Percentiles rank a stretch among this genome's conserved stretches.
Evolutionary conservation across 2,888 invertebrate species (phyloP).

Genomic region (Dolichomitus sp.): DNA sequence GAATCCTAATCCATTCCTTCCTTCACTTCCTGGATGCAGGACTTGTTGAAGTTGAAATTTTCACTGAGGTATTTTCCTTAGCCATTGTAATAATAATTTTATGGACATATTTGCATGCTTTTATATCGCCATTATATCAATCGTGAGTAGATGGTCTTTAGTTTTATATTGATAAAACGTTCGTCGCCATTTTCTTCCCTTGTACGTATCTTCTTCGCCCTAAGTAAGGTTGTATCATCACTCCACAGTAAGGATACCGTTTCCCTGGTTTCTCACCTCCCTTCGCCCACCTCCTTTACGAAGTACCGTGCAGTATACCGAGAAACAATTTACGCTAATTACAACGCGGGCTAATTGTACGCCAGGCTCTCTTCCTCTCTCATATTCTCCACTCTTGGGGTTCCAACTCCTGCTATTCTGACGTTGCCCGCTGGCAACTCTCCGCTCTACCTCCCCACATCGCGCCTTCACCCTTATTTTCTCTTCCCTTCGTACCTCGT

Average conservation of each 20-base stretch:
- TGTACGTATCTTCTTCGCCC: not conserved
- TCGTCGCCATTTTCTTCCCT: not conserved
- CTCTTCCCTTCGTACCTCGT: conserved; percentile 48
- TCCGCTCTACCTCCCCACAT: conserved; percentile 35
- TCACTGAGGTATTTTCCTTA: not conserved
- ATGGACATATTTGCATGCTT: not conserved
- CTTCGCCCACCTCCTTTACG: conserved; percentile 22
- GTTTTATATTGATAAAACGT: not conserved
- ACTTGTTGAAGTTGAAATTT: conserved; percentile 4
- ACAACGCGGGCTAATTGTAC: conserved; percentile 84
- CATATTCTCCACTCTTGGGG: conserved; percentile 32
- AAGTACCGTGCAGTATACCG: conserved; percentile 60
- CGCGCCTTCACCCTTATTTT: conserved; percentile 31
- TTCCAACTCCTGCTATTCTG: conserved; percentile 32
- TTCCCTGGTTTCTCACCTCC: conserved; percentile 28
- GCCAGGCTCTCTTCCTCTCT: conserved; percentile 66
- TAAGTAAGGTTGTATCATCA: not conserved
- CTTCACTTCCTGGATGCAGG: conserved; percentile 86
- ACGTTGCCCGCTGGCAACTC: conserved; percentile 46
- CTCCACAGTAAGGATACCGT: conserved; percentile 6
- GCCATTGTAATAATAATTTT: not conserved
- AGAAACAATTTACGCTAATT: conserved; percentile 85
- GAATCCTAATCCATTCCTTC: conserved; percentile 8
- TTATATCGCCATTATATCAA: not conserved
- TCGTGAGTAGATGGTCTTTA: not conserved